Evolutionary conservation across 2,888 invertebrate species (phyloP).

Genomic region (Clitarchus hookeri): DNA sequence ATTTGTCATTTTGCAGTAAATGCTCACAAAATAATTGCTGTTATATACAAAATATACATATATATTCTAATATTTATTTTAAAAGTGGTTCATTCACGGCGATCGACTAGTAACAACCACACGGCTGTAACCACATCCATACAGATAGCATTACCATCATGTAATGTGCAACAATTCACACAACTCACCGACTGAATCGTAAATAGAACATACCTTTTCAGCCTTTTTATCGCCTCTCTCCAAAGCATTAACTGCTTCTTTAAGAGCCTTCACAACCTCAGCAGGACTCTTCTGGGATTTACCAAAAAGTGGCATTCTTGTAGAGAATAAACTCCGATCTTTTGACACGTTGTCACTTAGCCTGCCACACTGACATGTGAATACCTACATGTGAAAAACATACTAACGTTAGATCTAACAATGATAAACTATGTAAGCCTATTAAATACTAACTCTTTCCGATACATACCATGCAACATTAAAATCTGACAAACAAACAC

Average conservation of each 20-base stretch:
- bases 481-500: background rate
- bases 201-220: constrained; percentile 69
- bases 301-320: constrained; percentile 91
- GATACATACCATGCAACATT: background rate
- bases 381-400: background rate
- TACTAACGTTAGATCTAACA: background rate
- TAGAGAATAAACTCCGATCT: background rate
- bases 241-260: constrained; percentile 90
- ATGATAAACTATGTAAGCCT: background rate
- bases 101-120: too few species aligned
- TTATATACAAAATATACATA: too few species aligned
- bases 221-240: constrained; percentile 96
- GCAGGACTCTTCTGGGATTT: constrained; percentile 97
- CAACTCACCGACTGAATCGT: too few species aligned
- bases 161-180: too few species aligned
- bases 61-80: too few species aligned
- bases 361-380: background rate
- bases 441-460: background rate
- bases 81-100: too few species aligned
- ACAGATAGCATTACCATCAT: too few species aligned
- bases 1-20: too few species aligned
- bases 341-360: background rate
- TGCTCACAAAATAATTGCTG: too few species aligned
- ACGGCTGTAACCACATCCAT: too few species aligned
- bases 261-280: constrained; percentile 91